A percentile compares a stretch with the other conserved stretches of the same genome.
phyloP scores from a whole-genome alignment of 2,113 vertebrate species.

The Hyperopisus bebe region DNA sequence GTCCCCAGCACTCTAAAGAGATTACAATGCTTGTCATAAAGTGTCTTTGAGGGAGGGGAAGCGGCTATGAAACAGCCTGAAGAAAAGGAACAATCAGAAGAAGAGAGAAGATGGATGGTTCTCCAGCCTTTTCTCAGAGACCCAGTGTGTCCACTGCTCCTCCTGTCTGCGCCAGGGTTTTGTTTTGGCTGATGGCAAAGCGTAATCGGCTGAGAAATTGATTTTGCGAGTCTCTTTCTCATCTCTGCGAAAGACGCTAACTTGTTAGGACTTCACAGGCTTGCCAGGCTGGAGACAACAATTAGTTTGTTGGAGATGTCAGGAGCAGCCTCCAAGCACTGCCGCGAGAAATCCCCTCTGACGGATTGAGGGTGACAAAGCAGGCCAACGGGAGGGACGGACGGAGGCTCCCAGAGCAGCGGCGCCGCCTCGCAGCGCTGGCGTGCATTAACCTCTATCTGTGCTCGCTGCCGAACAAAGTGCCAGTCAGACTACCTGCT shows the following conservation, averaged over 20 bases:
- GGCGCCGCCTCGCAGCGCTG: slow-evolving; percentile 43
- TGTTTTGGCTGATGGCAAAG: slow-evolving; percentile 78
- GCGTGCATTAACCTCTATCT: slow-evolving; percentile 55
- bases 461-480: slow-evolving; percentile 48
- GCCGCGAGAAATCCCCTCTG: slow-evolving; percentile 84
- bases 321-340: slow-evolving; percentile 80
- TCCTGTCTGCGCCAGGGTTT: slow-evolving; percentile 69
- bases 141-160: slow-evolving; percentile 64
- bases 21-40: slow-evolving; percentile 96
- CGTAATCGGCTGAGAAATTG: slow-evolving; percentile 79
- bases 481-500: slow-evolving; percentile 56
- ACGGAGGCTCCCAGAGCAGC: slow-evolving; percentile 49
- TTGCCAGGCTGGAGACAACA: slow-evolving; percentile 80
- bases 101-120: slow-evolving; percentile 82
- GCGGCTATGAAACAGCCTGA: slow-evolving; percentile 69
- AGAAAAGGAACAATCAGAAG: slow-evolving; percentile 81
- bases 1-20: slow-evolving; percentile 74
- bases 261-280: slow-evolving; percentile 88
- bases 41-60: slow-evolving; percentile 73
- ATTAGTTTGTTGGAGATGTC: slow-evolving; percentile 91
- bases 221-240: slow-evolving; percentile 75
- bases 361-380: slow-evolving; percentile 83
- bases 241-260: slow-evolving; percentile 85
- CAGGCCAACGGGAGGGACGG: slow-evolving; percentile 67
- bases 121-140: slow-evolving; percentile 79